Evolutionary conservation across 2,113 vertebrate species (phyloP).

Genomic region (Stegostoma tigrinum): DNA sequence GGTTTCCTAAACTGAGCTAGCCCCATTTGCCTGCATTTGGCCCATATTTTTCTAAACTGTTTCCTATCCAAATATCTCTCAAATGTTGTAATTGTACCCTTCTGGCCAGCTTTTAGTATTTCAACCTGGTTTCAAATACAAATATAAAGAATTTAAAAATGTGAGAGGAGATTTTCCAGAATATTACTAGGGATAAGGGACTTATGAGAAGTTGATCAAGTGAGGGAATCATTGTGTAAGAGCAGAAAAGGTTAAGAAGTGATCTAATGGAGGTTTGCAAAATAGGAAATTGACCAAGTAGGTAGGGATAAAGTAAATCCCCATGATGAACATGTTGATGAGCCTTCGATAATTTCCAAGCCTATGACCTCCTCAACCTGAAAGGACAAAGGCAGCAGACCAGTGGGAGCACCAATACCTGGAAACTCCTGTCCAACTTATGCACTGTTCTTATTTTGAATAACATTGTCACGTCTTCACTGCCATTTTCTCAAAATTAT

Average conservation of each 20-base stretch:
- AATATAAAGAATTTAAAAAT: neutral
- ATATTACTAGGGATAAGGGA: neutral
- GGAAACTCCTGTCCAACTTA: neutral
- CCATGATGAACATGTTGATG: neutral
- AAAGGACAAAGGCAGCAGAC: neutral
- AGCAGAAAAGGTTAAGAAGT: neutral
- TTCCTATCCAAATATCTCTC: no score
- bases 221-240: neutral
- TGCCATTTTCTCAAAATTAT: neutral
- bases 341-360: neutral
- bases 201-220: neutral
- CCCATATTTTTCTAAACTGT: no score
- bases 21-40: no score
- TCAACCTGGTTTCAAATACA: neutral
- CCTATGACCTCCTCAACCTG: neutral
- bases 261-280: neutral
- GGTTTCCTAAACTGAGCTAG: no score
- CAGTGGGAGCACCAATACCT: neutral
- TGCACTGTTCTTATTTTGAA: neutral
- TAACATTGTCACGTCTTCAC: neutral
- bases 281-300: neutral
- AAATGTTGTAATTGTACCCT: no score
- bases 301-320: neutral
- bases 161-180: neutral
- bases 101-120: neutral